phyloP scores from a whole-genome alignment of 2,113 vertebrate genomes.

The Aythya baeri region DNA sequence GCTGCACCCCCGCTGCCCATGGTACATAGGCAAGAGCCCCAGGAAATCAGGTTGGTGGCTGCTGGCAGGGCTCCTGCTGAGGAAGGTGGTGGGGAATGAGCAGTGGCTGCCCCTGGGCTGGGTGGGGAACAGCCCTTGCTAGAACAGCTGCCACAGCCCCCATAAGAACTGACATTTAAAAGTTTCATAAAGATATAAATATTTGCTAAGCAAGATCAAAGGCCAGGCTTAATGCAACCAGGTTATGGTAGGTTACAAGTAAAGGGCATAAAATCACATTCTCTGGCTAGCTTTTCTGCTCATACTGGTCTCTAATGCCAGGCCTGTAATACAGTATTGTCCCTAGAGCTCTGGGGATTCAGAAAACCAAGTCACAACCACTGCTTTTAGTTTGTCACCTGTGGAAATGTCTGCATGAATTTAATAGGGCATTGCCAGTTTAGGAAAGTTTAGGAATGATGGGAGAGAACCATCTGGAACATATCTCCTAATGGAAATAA shows the following conservation, averaged over 20 bases:
- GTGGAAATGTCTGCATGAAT: neutral
- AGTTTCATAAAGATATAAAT: neutral
- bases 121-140: neutral
- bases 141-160: neutral
- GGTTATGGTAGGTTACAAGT: neutral
- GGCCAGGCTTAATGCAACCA: fast-evolving
- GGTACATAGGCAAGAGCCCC: fast-evolving
- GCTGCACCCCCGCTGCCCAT: fast-evolving
- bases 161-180: neutral
- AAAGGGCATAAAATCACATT: neutral
- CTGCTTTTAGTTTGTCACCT: neutral
- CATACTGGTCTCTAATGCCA: neutral
- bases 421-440: neutral
- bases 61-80: neutral
- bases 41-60: neutral
- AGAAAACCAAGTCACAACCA: neutral
- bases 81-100: neutral
- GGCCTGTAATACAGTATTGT: fast-evolving
- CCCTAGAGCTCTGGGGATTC: neutral
- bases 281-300: fast-evolving
- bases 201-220: neutral
- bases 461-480: neutral
- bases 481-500: neutral
- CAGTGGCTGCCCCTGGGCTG: neutral
- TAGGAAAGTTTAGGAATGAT: neutral